phyloP scores from a whole-genome alignment of 2,888 invertebrate genomes.

The Stenchaetothrips biformis region DNA sequence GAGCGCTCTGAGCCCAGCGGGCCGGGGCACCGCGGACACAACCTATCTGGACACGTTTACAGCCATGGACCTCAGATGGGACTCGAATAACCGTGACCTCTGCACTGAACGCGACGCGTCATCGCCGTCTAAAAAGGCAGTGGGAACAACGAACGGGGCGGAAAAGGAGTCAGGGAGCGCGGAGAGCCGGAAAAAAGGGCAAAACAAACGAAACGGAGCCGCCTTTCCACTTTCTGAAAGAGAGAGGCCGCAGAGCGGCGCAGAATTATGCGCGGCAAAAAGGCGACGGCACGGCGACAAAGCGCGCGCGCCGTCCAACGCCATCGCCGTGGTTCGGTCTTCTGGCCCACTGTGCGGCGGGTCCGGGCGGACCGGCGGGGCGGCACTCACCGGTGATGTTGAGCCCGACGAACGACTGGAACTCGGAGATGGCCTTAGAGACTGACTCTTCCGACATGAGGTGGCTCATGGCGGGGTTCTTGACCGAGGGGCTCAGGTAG shows the following conservation, averaged over 20 bases:
- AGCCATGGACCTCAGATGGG: no score
- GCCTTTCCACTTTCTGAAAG: no score
- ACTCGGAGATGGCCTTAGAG: slow-evolving; percentile 74
- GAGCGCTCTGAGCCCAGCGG: no score
- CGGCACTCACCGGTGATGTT: slow-evolving; percentile 76
- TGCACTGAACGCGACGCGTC: no score
- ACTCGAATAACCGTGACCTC: no score
- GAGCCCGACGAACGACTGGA: slow-evolving; percentile 85
- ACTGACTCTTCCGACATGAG: slow-evolving; percentile 73
- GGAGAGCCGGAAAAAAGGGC: no score
- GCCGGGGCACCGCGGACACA: no score
- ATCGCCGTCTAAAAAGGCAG: no score
- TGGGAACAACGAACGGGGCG: no score
- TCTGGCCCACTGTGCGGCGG: not conserved
- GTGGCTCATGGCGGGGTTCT: slow-evolving; percentile 70
- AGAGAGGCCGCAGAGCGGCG: not conserved
- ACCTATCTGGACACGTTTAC: no score
- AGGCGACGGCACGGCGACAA: not conserved
- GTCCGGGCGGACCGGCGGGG: not conserved
- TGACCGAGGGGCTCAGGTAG: slow-evolving; percentile 67
- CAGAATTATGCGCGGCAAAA: not conserved
- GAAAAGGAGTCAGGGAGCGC: no score
- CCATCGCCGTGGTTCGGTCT: not conserved
- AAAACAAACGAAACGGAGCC: no score
- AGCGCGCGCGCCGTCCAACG: not conserved